Evolutionary conservation across 2,113 vertebrate species (phyloP).

Genomic region (Microtus ochrogaster): DNA sequence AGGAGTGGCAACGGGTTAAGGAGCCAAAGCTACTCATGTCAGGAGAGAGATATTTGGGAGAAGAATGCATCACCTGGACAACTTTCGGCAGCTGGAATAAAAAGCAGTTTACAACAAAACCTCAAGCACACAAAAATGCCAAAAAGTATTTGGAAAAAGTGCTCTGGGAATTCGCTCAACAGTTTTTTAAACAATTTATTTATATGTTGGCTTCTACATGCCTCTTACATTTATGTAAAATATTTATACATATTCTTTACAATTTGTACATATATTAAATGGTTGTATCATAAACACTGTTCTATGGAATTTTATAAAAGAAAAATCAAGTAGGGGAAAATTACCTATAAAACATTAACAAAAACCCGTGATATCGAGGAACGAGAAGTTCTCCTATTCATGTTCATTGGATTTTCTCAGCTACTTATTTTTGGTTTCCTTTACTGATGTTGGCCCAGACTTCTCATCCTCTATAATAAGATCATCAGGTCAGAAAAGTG

Average conservation of each 20-base stretch:
- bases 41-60: conserved; percentile 18
- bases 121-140: conserved; percentile 60
- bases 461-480: conserved; percentile 45
- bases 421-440: conserved; percentile 80
- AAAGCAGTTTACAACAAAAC: conserved; percentile 55
- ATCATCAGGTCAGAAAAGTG: conserved; percentile 57
- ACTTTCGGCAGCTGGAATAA: conserved; percentile 69
- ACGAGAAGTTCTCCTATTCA: conserved; percentile 63
- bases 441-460: conserved; percentile 62
- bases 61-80: conserved; percentile 51
- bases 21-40: conserved; percentile 11
- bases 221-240: conserved; percentile 89
- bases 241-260: conserved; percentile 92
- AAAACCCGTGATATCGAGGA: conserved; percentile 78
- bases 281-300: conserved; percentile 86
- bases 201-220: conserved; percentile 87
- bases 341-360: conserved; percentile 84
- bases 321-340: conserved; percentile 81
- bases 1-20: not conserved
- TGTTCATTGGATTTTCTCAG: conserved; percentile 49
- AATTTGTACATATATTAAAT: conserved; percentile 91
- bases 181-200: conserved; percentile 87
- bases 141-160: conserved; percentile 84
- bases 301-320: conserved; percentile 85
- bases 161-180: conserved; percentile 87